Base-by-base conservation (phyloP, 2,113 vertebrate genomes). In the Actinemys pallida region DNA sequence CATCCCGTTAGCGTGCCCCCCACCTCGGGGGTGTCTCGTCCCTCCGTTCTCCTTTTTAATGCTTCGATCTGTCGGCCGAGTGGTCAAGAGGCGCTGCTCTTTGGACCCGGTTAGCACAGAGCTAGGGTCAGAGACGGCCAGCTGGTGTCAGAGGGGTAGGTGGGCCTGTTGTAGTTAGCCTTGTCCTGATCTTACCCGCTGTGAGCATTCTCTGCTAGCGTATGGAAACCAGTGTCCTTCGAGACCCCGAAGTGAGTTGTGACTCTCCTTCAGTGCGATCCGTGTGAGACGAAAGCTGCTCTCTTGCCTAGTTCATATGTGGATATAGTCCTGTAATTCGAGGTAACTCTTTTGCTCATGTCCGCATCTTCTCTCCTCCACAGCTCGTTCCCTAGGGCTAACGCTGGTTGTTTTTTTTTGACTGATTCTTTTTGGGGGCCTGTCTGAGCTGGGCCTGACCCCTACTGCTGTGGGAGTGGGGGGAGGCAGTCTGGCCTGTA, bases 331-430 rank as follows among this genome's bases (percentile, higher is more conserved):
- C 99, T 99, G 98, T 99, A 98, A 98, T 98, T 98, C 98, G 99
- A 99, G 99, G 99, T 99, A 99, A 99, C 99, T 98, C 98, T 99
- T 99, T 99, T 99, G 99, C 99, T 99, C 98, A 98, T 99, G 99
- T 99, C 99, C 99, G 98, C 99, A 99, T 99, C 98, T 99, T 99
- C 99, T 98, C 98, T 98, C 98, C 98, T 97, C 98, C 97, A 72
- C n/a, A 72, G 65, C n/a, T 72, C 65, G n/a, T 54, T 72, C 65
- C 65, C 65, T 72, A 72, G 65, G 35, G 65, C n/a, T 72, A 72
- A 72, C 19, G 35, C 65, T 19, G 65, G 56, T 56, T 53, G 11
- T 24, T 25, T 59, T n/a, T 69, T 72, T 39, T 72, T n/a, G 65
- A 72, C 19, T 72, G 65, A 72, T 9, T 59, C 53, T 31, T n/a